Percentiles rank a stretch among this genome's conserved stretches.
phyloP scores from a whole-genome alignment of 2,797 vertebrate genomes.

The Rhadinocentrus ornatus region DNA sequence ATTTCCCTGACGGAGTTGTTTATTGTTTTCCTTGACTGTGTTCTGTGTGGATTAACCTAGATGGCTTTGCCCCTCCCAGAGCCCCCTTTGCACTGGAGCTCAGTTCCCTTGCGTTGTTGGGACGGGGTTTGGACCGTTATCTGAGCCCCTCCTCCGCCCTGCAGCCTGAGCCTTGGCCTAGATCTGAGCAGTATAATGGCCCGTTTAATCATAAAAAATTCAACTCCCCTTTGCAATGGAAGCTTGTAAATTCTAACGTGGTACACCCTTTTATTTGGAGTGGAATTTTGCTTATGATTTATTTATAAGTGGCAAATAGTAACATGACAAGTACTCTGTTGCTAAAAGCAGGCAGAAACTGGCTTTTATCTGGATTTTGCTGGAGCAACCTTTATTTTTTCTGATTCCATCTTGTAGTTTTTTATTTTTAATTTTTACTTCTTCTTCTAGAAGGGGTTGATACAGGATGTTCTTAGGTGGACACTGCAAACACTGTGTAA shows the following conservation, averaged over 20 bases:
- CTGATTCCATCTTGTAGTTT: constrained; percentile 35
- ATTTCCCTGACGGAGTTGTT: constrained; percentile 18
- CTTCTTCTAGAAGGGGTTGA: constrained; percentile 39
- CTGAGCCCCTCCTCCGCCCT: constrained; percentile 60
- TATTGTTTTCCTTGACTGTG: constrained; percentile 61
- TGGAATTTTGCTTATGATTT: constrained; percentile 63
- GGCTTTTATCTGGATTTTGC: constrained; percentile 44
- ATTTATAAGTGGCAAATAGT: constrained; percentile 69
- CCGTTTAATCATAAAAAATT: constrained; percentile 82
- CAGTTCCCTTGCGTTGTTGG: constrained; percentile 56
- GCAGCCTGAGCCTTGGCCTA: constrained; percentile 77
- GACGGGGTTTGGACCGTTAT: constrained; percentile 79
- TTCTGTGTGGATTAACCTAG: constrained; percentile 76
- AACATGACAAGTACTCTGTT: constrained; percentile 39
- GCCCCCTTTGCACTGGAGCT: constrained; percentile 56
- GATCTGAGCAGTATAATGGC: constrained; percentile 76
- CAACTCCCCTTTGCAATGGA: constrained; percentile 62
- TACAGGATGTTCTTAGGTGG: constrained; percentile 82
- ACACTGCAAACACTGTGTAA: constrained; percentile 78
- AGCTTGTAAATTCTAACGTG: constrained; percentile 62
- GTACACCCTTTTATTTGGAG: constrained; percentile 66
- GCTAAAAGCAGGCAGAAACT: constrained; percentile 28
- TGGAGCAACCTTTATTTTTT: constrained; percentile 27
- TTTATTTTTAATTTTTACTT: background rate
- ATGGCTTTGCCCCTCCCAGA: constrained; percentile 69